Conservation (phyloP, 2,888 invertebrate genomes). For the Conistra vaccinii region DNA sequence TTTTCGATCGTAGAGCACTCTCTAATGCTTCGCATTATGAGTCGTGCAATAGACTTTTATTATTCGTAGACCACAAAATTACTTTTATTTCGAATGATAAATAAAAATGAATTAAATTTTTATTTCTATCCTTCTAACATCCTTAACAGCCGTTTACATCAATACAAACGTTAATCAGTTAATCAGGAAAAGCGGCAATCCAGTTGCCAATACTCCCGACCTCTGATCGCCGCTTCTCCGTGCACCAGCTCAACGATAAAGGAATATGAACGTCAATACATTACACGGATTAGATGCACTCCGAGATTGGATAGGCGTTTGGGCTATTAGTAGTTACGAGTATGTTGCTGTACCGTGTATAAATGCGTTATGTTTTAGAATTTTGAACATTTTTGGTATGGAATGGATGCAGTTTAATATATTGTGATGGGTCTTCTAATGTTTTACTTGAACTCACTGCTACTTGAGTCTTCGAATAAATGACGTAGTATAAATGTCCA, state of each 20-base stretch:
- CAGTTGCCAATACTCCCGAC: background rate
- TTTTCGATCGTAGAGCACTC: too few relatives aligned
- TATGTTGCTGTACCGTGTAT: background rate
- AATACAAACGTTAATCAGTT: too few relatives aligned
- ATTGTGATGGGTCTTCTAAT: background rate
- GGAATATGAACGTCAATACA: constrained; percentile 43
- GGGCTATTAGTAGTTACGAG: background rate
- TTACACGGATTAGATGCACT: constrained; percentile 42
- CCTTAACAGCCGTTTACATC: background rate
- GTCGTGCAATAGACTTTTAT: too few relatives aligned
- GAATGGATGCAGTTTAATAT: background rate
- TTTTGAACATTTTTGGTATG: background rate
- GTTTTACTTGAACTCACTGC: background rate
- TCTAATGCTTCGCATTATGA: too few relatives aligned
- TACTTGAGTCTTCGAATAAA: too few relatives aligned
- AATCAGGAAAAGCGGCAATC: background rate
- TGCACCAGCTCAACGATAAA: background rate
- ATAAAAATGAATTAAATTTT: too few relatives aligned
- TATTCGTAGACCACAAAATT: too few relatives aligned
- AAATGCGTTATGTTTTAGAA: background rate
- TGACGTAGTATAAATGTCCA: too few relatives aligned
- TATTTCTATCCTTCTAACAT: too few relatives aligned
- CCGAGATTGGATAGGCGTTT: constrained; percentile 19
- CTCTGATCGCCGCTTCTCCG: background rate
- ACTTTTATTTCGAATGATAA: too few relatives aligned